Percentiles rank a stretch among this genome's conserved stretches.
Conservation (phyloP, 1,140 invertebrate species). For the Condylostylus longicornis region DNA sequence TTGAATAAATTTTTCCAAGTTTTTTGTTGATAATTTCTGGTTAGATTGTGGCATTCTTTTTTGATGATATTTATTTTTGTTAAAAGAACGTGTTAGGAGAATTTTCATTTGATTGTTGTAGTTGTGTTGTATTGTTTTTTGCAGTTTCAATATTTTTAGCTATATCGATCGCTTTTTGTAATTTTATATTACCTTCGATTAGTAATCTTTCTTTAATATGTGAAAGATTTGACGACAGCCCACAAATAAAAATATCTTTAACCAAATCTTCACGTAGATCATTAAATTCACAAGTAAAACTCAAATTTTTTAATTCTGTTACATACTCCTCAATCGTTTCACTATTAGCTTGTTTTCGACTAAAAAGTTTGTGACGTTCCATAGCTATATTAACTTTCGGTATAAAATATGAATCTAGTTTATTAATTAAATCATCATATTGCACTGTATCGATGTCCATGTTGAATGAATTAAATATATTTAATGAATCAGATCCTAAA, state of each 20-base stretch:
- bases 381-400: slow-evolving; percentile 12
- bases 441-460: slow-evolving; percentile 7
- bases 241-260: slow-evolving; percentile 10
- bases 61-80: no score
- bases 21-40: no score
- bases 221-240: slow-evolving; percentile 2
- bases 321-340: slow-evolving; percentile 10
- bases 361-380: slow-evolving; percentile 11
- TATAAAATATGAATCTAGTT: slow-evolving; percentile 9
- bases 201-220: slow-evolving; percentile 7
- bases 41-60: no score
- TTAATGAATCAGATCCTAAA: slow-evolving; percentile 8
- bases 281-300: slow-evolving; percentile 12
- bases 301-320: slow-evolving; percentile 9
- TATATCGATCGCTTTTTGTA: slow-evolving; percentile 9
- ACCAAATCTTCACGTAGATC: slow-evolving; percentile 8
- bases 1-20: no score
- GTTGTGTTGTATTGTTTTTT: neutral
- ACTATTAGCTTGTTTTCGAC: slow-evolving; percentile 8
- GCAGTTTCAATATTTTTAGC: slow-evolving; percentile 1
- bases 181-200: slow-evolving; percentile 6
- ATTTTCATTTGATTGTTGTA: slow-evolving; percentile 1
- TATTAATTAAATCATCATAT: slow-evolving; percentile 7
- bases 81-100: neutral
- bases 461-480: slow-evolving; percentile 13